Conservation (phyloP, 2,888 invertebrate species). For the Thera obeliscata region DNA sequence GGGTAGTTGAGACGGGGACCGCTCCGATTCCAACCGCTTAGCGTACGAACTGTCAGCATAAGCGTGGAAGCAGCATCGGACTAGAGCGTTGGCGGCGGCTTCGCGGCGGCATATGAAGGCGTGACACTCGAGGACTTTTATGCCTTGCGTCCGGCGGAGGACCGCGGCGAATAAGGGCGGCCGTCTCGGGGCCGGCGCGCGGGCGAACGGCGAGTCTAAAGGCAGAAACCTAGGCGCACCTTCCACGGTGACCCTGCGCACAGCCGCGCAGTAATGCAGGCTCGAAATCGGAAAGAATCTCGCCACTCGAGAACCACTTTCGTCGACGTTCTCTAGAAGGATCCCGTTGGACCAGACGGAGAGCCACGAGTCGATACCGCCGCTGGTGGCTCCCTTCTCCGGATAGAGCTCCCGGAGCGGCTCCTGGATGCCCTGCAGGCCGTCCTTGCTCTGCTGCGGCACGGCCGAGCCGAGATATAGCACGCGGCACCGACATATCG, state of each 20-base stretch:
- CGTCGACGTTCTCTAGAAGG: constrained; percentile 97
- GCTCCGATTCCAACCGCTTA: constrained; percentile 89
- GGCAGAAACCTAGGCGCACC: constrained; percentile 95
- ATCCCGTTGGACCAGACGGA: constrained; percentile 99
- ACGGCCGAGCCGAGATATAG: constrained; percentile 98
- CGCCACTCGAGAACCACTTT: constrained; percentile 96
- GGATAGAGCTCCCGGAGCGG: constrained; percentile 98
- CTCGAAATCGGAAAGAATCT: constrained; percentile 98
- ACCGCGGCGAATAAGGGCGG: constrained; percentile 99
- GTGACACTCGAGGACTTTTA: constrained; percentile 99
- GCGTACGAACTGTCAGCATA: constrained; percentile 98
- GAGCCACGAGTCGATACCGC: constrained; percentile 97
- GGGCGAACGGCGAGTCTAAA: constrained; percentile 97
- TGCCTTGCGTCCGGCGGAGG: constrained; percentile 96
- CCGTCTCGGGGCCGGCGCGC: constrained; percentile 95
- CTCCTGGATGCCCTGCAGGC: constrained; percentile 98
- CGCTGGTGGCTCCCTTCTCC: constrained; percentile 94
- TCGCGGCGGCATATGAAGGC: constrained; percentile 98
- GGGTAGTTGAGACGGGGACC: constrained; percentile 70
- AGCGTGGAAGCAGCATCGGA: constrained; percentile 98
- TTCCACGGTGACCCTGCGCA: constrained; percentile 92
- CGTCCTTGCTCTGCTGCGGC: constrained; percentile 98
- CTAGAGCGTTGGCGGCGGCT: constrained; percentile 98
- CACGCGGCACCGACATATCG: constrained; percentile 98
- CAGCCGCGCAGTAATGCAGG: constrained; percentile 97